Percentiles rank a stretch among this genome's conserved stretches.
Conservation (phyloP, 53 echinoderm and acorn worm genomes). For the Apostichopus leukothele region DNA sequence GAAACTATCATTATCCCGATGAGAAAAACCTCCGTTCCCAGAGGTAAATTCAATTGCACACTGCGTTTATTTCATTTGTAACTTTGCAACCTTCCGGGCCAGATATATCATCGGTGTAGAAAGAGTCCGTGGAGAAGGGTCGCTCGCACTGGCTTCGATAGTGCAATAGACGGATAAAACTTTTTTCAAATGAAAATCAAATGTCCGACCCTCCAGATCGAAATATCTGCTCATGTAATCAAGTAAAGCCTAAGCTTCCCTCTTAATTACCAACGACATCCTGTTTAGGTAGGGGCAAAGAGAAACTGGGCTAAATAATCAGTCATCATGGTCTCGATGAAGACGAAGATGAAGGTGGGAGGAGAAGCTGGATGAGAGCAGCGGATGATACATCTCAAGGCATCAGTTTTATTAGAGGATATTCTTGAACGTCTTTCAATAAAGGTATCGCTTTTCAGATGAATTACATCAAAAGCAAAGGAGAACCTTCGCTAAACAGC, state of each 20-base stretch:
- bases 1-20: neutral
- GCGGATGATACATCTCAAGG: neutral
- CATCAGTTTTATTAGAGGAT: neutral
- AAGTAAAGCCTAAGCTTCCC: neutral
- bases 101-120: neutral
- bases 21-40: neutral
- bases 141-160: no score
- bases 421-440: no score
- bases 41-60: neutral
- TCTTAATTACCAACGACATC: neutral
- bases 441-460: no score
- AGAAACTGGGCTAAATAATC: neutral
- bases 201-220: neutral
- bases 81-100: neutral
- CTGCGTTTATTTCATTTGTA: neutral
- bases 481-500: no score
- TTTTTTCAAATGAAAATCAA: no score
- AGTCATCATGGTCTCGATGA: neutral
- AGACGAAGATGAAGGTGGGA: neutral
- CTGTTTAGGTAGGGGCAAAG: neutral
- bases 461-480: no score
- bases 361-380: neutral
- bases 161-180: no score
- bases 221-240: neutral
- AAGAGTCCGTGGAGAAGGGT: neutral